Evolutionary conservation across 2,888 invertebrate species (phyloP).

Genomic region (Lumbricus terrestris): DNA sequence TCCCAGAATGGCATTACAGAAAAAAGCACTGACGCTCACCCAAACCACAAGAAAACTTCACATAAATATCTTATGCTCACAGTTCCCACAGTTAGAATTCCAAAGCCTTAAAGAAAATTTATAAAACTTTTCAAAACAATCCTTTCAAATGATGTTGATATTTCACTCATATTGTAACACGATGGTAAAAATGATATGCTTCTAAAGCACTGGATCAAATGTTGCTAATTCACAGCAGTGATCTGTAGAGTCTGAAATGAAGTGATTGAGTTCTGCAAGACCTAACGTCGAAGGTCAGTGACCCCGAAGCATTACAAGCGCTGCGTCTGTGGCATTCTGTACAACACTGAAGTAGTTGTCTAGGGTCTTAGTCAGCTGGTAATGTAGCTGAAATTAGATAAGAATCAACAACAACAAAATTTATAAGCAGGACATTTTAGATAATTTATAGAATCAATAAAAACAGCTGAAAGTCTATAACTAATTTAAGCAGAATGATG

Average conservation of each 20-base stretch:
- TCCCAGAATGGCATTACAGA: too few species aligned
- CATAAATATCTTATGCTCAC: neutral
- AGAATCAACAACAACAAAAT: neutral
- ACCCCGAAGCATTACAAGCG: neutral
- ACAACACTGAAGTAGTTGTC: neutral
- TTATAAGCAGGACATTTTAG: too few species aligned
- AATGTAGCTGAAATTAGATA: neutral
- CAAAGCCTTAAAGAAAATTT: neutral
- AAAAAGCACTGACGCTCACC: too few species aligned
- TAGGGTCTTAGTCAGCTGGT: neutral
- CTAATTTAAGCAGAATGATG: neutral
- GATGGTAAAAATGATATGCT: neutral
- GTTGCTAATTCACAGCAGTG: neutral
- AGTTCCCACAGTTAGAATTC: neutral
- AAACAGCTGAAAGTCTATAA: neutral
- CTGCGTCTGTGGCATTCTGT: neutral
- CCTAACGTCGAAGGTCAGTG: neutral
- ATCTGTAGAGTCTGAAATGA: neutral
- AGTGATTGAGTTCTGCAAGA: neutral
- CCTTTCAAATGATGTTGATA: neutral
- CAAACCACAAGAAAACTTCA: neutral
- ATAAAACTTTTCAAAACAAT: neutral
- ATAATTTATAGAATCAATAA: too few species aligned
- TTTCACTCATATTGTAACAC: neutral
- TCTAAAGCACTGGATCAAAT: neutral